Evolutionary conservation across 2,113 vertebrate genomes (phyloP).

Genomic region (Phyllostomus discolor): DNA sequence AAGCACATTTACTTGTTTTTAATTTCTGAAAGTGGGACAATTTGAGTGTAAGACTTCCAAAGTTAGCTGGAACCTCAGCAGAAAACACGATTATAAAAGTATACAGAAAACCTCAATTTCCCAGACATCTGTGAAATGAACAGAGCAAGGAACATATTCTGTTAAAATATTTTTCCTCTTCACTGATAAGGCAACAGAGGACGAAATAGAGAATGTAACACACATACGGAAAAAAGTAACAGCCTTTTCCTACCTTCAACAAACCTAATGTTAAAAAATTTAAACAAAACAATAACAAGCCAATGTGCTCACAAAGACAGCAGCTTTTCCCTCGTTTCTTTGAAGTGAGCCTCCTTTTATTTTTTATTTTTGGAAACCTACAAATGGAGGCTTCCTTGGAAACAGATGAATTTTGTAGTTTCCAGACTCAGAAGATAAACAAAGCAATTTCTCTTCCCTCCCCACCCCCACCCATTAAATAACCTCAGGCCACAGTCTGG

Average conservation of each 20-base stretch:
- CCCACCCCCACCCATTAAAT: slow-evolving; percentile 1
- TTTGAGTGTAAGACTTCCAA: neutral
- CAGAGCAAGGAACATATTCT: neutral
- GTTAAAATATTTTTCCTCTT: slow-evolving; percentile 28
- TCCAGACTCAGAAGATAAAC: slow-evolving; percentile 57
- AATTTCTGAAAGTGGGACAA: slow-evolving; percentile 7
- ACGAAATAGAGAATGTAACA: neutral
- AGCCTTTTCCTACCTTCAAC: neutral
- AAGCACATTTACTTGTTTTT: neutral
- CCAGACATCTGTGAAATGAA: neutral
- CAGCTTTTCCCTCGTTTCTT: neutral
- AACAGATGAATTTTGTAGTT: slow-evolving; percentile 34
- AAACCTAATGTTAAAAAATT: neutral
- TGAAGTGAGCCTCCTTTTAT: slow-evolving; percentile 18
- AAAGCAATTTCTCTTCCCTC: neutral
- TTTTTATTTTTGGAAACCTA: slow-evolving; percentile 12
- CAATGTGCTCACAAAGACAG: neutral
- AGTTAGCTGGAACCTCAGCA: slow-evolving; percentile 2
- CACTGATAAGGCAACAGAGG: slow-evolving; percentile 15
- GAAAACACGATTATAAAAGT: slow-evolving; percentile 45
- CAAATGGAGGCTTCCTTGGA: slow-evolving; percentile 39
- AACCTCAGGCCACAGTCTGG: slow-evolving; percentile 46
- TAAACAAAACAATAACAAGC: neutral
- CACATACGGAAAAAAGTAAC: neutral
- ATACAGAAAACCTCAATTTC: slow-evolving; percentile 43